Conservation (phyloP, 2,888 invertebrate genomes). For the Pantelozetes paolii region DNA sequence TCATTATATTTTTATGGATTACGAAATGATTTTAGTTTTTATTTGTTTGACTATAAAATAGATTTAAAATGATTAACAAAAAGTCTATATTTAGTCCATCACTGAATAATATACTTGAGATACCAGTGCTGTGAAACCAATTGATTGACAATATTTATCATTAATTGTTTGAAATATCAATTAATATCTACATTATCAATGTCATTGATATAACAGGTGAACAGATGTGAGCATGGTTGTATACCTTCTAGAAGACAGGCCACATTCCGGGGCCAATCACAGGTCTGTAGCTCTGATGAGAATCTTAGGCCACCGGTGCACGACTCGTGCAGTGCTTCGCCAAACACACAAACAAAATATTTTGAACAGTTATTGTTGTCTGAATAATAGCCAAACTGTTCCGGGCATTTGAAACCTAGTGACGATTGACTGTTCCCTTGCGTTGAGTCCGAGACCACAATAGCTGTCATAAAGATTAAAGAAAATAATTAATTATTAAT, state of each 20-base stretch:
- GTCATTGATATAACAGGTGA: no score
- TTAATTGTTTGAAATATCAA: no score
- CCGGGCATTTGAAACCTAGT: conserved; percentile 78
- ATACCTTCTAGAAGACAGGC: conserved; percentile 60
- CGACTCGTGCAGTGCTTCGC: conserved; percentile 82
- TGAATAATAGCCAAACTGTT: conserved; percentile 90
- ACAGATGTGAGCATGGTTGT: no score
- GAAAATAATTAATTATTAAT: not conserved
- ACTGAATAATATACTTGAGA: no score
- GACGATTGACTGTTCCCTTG: conserved; percentile 30
- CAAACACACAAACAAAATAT: conserved; percentile 91
- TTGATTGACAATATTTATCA: no score
- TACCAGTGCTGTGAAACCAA: no score
- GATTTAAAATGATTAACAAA: no score
- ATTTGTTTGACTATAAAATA: no score
- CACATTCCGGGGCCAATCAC: conserved; percentile 92
- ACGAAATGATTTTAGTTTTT: no score
- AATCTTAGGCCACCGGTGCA: conserved; percentile 92
- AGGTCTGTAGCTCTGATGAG: conserved; percentile 89
- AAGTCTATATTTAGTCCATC: no score
- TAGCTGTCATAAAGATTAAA: not conserved
- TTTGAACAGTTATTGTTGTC: conserved; percentile 86
- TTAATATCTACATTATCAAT: no score
- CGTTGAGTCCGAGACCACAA: not conserved
- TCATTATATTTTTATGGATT: no score